Base-by-base conservation (phyloP, 2,888 invertebrate species). In the Polymixis lichenea region DNA sequence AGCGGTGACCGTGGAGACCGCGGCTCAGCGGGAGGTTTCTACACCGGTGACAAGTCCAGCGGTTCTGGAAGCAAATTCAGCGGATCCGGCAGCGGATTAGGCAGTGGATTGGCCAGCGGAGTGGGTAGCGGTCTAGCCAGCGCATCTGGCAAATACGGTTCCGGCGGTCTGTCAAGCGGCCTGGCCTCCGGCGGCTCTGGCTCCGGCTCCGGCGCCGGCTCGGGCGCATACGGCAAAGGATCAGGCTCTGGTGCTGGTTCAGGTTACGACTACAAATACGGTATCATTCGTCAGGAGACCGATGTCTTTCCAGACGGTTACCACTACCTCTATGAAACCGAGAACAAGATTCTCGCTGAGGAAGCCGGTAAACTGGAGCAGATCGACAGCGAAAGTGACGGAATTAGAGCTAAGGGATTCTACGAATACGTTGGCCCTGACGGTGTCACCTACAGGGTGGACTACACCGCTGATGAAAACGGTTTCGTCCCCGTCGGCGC, bases 321-420 rank as follows among this genome's bases (percentile, higher is more conserved):
- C 90, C 96, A 95, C 88, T 96, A 95, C 88, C 91, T 95, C 25
- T 96, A 96, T 79, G 96, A 96, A 87, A 96, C 96, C n/a, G 95
- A 96, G 81, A 96, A 96, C 91, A 96, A 94, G 78, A 96, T 96
- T 82, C 93, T 95, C 25, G 95, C 95, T 13, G 96, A 96, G 81
- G 96, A 96, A 89, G 90, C 93, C 38, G 96, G 96, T 53, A 92
- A 92, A 58, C 66, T 96, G 1, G 96, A 96, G 82, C 89, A 92
- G 76, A 87, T 94, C n/a, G 92, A 92, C 85, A 92, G 80, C 62
- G 94, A 95, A 66, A 87, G 80, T 19, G 91, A 92, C 0, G 94
- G 90, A 43, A 87, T 95, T 32, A 94, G 93, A 74, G 93, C 91
- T 32, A 96, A 94, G 79, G 96, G 96, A 86, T 96, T 96, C 92